Conservation (phyloP, 2,113 vertebrate species). For the Ivindomyrus marchei region DNA sequence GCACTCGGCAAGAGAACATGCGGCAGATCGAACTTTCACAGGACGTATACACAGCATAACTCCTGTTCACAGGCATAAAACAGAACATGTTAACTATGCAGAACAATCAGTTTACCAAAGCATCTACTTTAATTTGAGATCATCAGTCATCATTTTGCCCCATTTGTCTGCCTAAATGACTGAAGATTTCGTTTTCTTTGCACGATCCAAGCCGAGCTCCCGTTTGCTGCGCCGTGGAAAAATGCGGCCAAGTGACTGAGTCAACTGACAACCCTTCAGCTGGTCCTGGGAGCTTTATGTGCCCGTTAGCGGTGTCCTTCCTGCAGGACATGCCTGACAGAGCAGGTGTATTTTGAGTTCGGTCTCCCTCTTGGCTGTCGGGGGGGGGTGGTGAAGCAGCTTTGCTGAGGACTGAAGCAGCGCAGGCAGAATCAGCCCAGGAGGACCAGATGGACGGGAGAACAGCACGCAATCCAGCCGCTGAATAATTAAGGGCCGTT, state of each 20-base stretch:
- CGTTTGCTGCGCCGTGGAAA: background rate
- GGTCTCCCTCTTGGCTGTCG: background rate
- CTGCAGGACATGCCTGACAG: background rate
- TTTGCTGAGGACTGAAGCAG: background rate
- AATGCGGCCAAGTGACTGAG: background rate
- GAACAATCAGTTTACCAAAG: background rate
- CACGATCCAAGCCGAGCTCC: background rate
- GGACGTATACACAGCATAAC: background rate
- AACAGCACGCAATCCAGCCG: background rate
- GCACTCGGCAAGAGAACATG: background rate
- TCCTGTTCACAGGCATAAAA: background rate
- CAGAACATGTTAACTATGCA: background rate
- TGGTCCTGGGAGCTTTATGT: background rate
- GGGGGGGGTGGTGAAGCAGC: background rate
- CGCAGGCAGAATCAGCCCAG: background rate
- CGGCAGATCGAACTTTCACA: background rate
- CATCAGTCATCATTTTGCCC: background rate
- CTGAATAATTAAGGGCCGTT: slow-evolving; percentile 4
- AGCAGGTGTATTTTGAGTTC: background rate
- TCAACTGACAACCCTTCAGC: background rate
- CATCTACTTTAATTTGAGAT: background rate
- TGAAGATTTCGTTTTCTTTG: background rate
- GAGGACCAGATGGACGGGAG: background rate
- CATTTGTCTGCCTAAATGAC: background rate
- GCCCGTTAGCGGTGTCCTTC: background rate